Conservation (phyloP, 2,888 invertebrate species). For the Agrochola circellaris region DNA sequence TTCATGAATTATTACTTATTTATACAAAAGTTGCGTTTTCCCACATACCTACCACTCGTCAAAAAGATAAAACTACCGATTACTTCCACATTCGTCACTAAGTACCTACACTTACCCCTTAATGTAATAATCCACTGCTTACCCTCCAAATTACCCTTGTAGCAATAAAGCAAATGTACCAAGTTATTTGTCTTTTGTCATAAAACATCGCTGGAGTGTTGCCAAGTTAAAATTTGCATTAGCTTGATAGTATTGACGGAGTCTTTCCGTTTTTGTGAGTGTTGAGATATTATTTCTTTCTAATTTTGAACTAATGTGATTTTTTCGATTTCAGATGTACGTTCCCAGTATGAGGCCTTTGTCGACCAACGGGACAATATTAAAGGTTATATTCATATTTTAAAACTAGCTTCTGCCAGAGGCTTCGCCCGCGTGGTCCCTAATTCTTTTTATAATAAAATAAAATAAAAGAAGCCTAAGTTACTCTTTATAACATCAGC, state of each 20-base stretch:
- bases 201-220: conserved; percentile 40
- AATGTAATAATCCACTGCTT: conserved; percentile 40
- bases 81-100: neutral
- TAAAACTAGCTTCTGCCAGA: no score
- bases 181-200: conserved; percentile 34
- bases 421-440: no score
- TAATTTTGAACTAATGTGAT: neutral
- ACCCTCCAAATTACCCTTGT: conserved; percentile 32
- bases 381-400: neutral
- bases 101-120: conserved; percentile 18
- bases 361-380: neutral
- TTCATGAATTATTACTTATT: neutral
- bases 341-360: no score
- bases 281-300: neutral
- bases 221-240: conserved; percentile 54
- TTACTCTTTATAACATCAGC: no score
- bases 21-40: neutral
- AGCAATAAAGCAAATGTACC: conserved; percentile 51
- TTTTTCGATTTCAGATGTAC: neutral
- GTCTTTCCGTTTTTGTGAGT: neutral
- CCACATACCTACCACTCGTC: no score
- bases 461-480: no score
- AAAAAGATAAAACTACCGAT: conserved; percentile 11
- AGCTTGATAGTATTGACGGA: neutral
- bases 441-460: no score